Percentiles rank a stretch among this genome's conserved stretches.
phyloP scores from a whole-genome alignment of 2,113 vertebrate species.

The Pteropus alecto region DNA sequence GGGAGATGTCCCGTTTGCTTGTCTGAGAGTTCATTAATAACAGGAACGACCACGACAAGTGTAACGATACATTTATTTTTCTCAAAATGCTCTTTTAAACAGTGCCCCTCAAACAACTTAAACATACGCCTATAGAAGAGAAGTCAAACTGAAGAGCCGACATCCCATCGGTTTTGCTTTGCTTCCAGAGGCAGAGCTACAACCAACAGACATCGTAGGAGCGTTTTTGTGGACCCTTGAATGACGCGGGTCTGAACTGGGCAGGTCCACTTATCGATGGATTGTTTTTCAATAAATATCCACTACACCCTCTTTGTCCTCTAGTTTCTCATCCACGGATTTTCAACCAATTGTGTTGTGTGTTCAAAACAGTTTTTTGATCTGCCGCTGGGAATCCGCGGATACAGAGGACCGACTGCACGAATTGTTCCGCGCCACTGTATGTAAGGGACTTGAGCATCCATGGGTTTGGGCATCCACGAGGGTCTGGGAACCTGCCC shows the following conservation, averaged over 20 bases:
- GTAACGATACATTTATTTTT: background rate
- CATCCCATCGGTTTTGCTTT: background rate
- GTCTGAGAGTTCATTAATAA: background rate
- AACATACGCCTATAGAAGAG: background rate
- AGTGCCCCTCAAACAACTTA: background rate
- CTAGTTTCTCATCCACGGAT: background rate
- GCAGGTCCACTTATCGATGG: background rate
- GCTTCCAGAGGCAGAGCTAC: background rate
- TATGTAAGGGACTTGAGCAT: background rate
- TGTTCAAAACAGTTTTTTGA: background rate
- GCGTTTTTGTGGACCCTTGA: background rate
- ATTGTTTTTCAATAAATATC: background rate
- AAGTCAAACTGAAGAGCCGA: background rate
- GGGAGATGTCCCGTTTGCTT: background rate
- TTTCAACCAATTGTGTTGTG: background rate
- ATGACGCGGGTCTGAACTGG: background rate
- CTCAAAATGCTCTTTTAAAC: background rate
- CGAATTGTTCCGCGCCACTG: background rate
- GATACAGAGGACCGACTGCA: background rate
- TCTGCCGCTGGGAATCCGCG: fast-evolving
- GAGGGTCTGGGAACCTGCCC: background rate
- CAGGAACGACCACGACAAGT: background rate
- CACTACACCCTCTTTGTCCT: no score
- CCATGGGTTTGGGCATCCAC: background rate
- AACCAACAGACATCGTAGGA: background rate